Base-by-base conservation (phyloP, 64 coral and sea anemone genomes). In the Pocillopora verrucosa region DNA sequence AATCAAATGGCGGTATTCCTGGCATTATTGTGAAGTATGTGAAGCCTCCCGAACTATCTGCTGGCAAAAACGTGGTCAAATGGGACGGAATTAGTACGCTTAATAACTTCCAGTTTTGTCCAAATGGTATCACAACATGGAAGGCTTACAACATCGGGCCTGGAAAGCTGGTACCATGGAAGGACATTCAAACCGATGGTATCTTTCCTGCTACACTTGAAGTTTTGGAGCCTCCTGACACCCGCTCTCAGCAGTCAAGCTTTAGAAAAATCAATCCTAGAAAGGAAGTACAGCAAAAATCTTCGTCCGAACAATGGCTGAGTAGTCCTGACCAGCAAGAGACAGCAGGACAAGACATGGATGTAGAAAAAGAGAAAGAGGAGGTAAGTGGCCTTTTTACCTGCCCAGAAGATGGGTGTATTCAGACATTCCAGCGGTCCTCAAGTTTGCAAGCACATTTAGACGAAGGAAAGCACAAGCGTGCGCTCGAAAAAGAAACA, bases 1-100 rank as follows among this genome's bases (percentile, higher is more conserved):
- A 74, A 76, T 83, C 89, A 76, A 77, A 62, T 73, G 80, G 80
- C 36, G 89, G 89, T 10, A 77, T 91, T 59, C 69, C 73, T 56
- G 65, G 76, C 9, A 56, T 91, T 6, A 91, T 7, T 63, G 79
- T 91, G 24, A 89, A 69, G 56, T 70, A 57, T 72, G 63, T 69
- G 1, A 84, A 70, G 14, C 9, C 20, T 24, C 60, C 64, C 20
- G 80, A 61, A 75, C n/a, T 36, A 25, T 22, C 80, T 61, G 12
- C 12, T 41, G 34, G 17, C n/a, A 80, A 57, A 14, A 2, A 2
- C 9, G 11, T 59, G 26, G 34, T 84, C 56, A 91, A 84, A 16
- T 75, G 65, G 70, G 80, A 91, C 15, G 80, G 89, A 1, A 76
- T 91, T 4, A 91, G 80, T 34, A 36, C 30, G 1, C 68, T 91